Conservation (phyloP, 1,140 invertebrate genomes). For the Rhyzopertha dominica region DNA sequence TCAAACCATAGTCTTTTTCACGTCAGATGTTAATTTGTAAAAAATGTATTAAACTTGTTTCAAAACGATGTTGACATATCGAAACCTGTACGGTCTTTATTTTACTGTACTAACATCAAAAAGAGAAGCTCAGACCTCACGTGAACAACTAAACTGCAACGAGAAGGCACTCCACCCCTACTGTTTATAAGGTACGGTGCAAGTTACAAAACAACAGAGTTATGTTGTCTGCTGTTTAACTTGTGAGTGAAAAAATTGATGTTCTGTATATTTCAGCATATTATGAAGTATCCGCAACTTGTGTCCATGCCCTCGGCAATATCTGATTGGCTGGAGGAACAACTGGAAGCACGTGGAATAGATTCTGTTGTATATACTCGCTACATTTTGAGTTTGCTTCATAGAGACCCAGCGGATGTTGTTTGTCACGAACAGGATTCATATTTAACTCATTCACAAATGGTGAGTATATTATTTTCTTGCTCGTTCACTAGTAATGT, state of each 20-base stretch:
- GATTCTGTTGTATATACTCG: slow-evolving; percentile 54
- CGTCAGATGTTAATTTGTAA: neutral
- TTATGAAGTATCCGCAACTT: slow-evolving; percentile 50
- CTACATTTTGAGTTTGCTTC: slow-evolving; percentile 53
- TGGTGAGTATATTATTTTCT: slow-evolving; percentile 23
- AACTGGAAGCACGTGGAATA: slow-evolving; percentile 55
- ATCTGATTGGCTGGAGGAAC: slow-evolving; percentile 54
- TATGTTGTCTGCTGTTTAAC: too few species aligned
- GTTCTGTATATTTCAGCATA: slow-evolving; percentile 33
- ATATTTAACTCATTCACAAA: slow-evolving; percentile 31
- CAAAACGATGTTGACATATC: too few species aligned
- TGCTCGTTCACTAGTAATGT: too few species aligned
- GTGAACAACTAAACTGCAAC: slow-evolving; percentile 16
- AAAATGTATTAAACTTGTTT: too few species aligned
- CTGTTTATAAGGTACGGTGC: slow-evolving; percentile 16
- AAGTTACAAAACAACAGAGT: too few species aligned
- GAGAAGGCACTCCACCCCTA: slow-evolving; percentile 12
- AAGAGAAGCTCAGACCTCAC: slow-evolving; percentile 13
- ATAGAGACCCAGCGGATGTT: slow-evolving; percentile 43
- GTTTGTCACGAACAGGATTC: slow-evolving; percentile 38
- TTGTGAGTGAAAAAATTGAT: too few species aligned
- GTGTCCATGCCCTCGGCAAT: slow-evolving; percentile 51
- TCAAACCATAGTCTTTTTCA: neutral
- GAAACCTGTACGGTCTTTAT: too few species aligned
- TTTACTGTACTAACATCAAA: slow-evolving; percentile 10